Evolutionary conservation across 2,113 vertebrate genomes (phyloP), one percentile per base, ranked within the genome.

Genomic region (Ascaphus truei): DNA sequence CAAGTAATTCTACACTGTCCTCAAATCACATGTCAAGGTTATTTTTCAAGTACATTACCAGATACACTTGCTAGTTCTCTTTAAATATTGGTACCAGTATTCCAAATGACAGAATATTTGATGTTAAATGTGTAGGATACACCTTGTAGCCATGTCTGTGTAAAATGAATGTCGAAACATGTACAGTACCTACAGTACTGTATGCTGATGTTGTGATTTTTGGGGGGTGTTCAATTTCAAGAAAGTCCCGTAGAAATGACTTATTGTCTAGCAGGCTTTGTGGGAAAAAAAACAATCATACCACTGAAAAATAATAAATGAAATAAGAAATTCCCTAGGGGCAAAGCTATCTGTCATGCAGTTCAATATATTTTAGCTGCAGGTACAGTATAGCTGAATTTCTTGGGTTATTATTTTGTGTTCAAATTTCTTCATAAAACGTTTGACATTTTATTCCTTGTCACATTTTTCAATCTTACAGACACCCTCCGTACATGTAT

Each of bases 321-420:
- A 16, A 58, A 36, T 51, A 39, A 51, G 4, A 36, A 51, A 37
- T 69, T 60, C 45, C 56, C 66, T 39, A 30, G 36, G 66, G 66
- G 36, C 18, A 39, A 30, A 39, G 31, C 56, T 7, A 39, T 39
- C 5, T 61, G 33, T 36, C 45, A 61, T 52, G n/a, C 30, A 69
- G 25, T 52, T 52, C 56, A 61, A 60, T 60, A 69, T 39, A 61
- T 69, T 60, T 61, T 8, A 51, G 29, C 67, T 11, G 12, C 30
- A 57, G 56, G 41, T 20, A 25, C 30, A 47, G 45, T 52, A 59
- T 60, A 16, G 41, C 66, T 52, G 16, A 33, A 52, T 61, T 23
- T 51, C 65, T 61, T 61, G 47, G 22, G 31, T 50, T 52, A 60
- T 51, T 61, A 52, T 29, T 52, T 59, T 59, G 22, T 45, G 20